These are phyloP conservation scores for Cheirogaleus medius DNA, from an alignment of 2,113 vertebrate species.

Conservation along the genomic window DNA sequence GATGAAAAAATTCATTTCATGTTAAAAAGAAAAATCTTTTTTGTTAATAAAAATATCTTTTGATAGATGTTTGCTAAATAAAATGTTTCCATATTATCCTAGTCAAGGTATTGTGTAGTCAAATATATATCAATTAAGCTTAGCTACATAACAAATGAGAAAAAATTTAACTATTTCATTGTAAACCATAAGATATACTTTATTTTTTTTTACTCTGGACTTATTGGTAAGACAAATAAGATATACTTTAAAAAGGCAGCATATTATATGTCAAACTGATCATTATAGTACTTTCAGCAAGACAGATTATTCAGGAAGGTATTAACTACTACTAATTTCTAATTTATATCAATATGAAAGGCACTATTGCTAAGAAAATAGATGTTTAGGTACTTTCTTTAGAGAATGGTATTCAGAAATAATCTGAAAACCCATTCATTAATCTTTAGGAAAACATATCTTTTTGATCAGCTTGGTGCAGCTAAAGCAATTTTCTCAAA, in stretches of 20 bases:
- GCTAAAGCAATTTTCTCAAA: conserved; percentile 59
- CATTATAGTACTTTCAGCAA: background rate
- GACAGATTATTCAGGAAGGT: background rate
- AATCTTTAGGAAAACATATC: conserved; percentile 8
- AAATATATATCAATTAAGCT: conserved; percentile 24
- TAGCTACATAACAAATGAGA: conserved; percentile 13
- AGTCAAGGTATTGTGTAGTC: background rate
- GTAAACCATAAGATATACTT: conserved; percentile 31
- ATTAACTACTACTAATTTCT: background rate
- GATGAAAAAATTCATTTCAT: background rate
- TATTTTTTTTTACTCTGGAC: no score
- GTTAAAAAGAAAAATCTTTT: conserved; percentile 22
- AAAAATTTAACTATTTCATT: conserved; percentile 29
- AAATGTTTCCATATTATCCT: background rate
- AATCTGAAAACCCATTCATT: conserved; percentile 57
- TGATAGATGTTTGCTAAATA: background rate
- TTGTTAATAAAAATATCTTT: conserved; percentile 52
- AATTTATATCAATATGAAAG: conserved; percentile 23
- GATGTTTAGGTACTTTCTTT: conserved; percentile 41
- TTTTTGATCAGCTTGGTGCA: conserved; percentile 40
- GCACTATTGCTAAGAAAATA: conserved; percentile 24
- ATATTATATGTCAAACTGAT: background rate
- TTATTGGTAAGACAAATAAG: background rate
- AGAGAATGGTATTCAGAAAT: conserved; percentile 41
- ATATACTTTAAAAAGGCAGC: conserved; percentile 3